These are phyloP conservation scores for Myotis daubentonii DNA, from an alignment of 2,797 vertebrate species.

Conservation along the genomic window DNA sequence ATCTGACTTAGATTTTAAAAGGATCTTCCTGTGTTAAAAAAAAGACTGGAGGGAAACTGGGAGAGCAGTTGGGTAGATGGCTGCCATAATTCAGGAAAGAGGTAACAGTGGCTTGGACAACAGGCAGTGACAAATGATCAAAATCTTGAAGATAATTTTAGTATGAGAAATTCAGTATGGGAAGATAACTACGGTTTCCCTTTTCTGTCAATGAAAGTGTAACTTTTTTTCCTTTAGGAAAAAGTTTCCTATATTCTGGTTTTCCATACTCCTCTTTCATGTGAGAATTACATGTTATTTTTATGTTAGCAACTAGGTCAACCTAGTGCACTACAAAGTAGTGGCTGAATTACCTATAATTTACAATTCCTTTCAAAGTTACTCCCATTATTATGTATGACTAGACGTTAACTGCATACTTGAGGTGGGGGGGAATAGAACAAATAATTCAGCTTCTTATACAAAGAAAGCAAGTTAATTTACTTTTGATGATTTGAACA, in stretches of 20 bases:
- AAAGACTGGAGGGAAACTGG: not conserved
- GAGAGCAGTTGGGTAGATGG: not conserved
- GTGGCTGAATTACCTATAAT: not conserved
- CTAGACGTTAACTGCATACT: not conserved
- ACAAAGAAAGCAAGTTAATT: constrained; percentile 52
- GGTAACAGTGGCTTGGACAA: not conserved
- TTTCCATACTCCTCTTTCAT: not conserved
- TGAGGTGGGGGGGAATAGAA: not conserved
- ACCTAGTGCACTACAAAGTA: not conserved
- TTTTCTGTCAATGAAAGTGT: not conserved
- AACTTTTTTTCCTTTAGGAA: constrained; percentile 13
- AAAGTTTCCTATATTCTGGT: not conserved
- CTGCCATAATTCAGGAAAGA: not conserved
- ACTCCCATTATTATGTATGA: constrained; percentile 4
- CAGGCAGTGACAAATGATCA: not conserved
- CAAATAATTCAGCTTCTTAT: constrained; percentile 15
- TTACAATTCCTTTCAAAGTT: not conserved
- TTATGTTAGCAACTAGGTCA: constrained; percentile 3
- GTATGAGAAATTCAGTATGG: not conserved
- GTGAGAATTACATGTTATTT: not conserved
- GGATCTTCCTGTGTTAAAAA: not conserved
- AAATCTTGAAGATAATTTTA: constrained; percentile 37
- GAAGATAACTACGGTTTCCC: not conserved
- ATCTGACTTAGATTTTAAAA: constrained; percentile 23
- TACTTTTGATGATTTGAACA: constrained; percentile 49